Evolutionary conservation across 2,797 vertebrate genomes (phyloP), one percentile per base, ranked within the genome.

Genomic region (Pelodytes ibericus): DNA sequence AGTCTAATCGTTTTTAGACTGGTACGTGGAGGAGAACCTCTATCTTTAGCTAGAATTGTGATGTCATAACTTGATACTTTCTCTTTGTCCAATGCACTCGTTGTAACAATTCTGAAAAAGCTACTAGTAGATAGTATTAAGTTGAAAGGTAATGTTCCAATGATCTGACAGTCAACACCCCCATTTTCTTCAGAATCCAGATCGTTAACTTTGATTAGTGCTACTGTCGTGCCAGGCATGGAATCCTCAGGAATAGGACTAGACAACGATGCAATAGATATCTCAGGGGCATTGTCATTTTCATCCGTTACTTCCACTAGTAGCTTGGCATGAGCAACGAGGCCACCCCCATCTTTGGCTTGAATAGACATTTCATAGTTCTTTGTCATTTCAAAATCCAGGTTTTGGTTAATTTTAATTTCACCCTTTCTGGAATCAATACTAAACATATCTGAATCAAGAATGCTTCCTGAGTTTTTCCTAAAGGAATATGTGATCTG

Each of bases 151-250:
- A 88, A n/a, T 9, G 80, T 78, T 36, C 83, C 79, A 3, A 87
- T 83, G 47, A 94, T 80, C 27, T 56, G 64, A 71, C 93, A 90
- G 20, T 4, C 79, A 39, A 94, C 88, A 1, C 90, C 72, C 24
- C 92, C 92, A 0, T 94, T 94, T 75, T 86, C 86, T 0, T 87
- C 90, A 0, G 85, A 86, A 74, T 95, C 94, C 81, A 82, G 88
- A 80, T 95, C 94, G 22, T 90, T 84, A 2, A 91, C 86, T 65
- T 90, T 92, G 13, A 94, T 90, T 2, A 95, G 80, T 13, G 89
- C 93, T n/a, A 93, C 84, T 4, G 91, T 88, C 0, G 88, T 94
- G 0, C 87, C 89, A 0, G 81, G 57, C 2, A 65, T 2, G 86
- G 88, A n/a, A n/a, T n/a, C n/a, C n/a, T n/a, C n/a, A n/a, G n/a